A percentile compares a stretch with the other conserved stretches of the same genome.
Conservation (phyloP, 2,797 vertebrate species). For the Anomalospiza imberbis region DNA sequence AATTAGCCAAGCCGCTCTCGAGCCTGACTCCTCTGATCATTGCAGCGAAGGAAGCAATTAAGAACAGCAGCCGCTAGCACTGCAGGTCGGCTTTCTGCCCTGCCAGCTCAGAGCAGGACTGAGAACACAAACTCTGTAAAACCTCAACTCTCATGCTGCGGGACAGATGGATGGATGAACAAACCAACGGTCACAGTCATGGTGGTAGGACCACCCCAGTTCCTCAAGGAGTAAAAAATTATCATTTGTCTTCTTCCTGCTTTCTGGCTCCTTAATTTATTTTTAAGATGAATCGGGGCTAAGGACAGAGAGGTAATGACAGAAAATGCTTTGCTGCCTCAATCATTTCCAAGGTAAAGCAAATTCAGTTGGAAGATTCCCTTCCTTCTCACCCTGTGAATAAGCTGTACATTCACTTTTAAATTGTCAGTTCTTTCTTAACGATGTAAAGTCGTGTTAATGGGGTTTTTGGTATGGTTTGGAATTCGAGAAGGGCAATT, state of each 20-base stretch:
- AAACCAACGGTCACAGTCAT: slow-evolving; percentile 58
- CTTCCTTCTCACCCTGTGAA: slow-evolving; percentile 62
- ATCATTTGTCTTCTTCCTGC: slow-evolving; percentile 77
- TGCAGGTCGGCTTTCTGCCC: slow-evolving; percentile 56
- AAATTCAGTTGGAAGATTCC: slow-evolving; percentile 62
- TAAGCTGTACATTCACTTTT: slow-evolving; percentile 73
- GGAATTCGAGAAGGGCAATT: slow-evolving; percentile 68
- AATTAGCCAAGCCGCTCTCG: slow-evolving; percentile 90
- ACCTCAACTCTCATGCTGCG: slow-evolving; percentile 67
- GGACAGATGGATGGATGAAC: slow-evolving; percentile 63
- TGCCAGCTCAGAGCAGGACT: slow-evolving; percentile 70
- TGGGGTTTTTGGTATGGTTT: slow-evolving; percentile 62
- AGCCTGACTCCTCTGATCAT: slow-evolving; percentile 90
- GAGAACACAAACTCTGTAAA: slow-evolving; percentile 65
- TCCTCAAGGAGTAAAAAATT: slow-evolving; percentile 70
- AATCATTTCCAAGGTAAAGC: slow-evolving; percentile 69
- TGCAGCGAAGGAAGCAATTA: slow-evolving; percentile 90
- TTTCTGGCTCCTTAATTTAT: slow-evolving; percentile 78
- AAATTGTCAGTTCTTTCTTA: slow-evolving; percentile 73
- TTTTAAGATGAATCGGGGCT: slow-evolving; percentile 73
- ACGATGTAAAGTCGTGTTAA: slow-evolving; percentile 59
- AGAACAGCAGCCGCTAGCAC: slow-evolving; percentile 92
- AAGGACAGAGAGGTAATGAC: slow-evolving; percentile 65
- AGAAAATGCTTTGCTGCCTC: slow-evolving; percentile 60
- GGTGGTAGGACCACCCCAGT: slow-evolving; percentile 53